Base-by-base conservation (phyloP, 2,888 invertebrate genomes). In the Ichneumoninae sp. region DNA sequence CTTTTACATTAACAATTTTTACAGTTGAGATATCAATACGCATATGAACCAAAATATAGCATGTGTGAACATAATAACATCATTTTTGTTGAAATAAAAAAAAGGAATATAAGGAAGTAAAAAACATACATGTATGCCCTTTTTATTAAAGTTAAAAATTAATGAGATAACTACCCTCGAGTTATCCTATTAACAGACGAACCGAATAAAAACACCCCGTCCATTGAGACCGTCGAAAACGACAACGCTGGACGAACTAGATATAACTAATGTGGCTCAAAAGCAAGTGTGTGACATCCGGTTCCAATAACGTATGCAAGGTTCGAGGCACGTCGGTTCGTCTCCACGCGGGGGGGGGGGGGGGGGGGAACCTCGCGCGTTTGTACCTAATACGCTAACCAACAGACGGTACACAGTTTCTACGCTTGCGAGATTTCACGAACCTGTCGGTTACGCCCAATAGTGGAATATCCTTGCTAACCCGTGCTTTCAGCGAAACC, bases 291-390 rank as follows among this genome's bases (percentile, higher is more conserved):
- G 40, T 40, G 8, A 40, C 40, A 40, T 40, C 40, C 40, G 40
- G 8, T 40, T 40, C 8, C 84, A 87, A 90, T 91, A 89, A 89
- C 88, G 88, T 86, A 88, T 79, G 90, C 89, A 90, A 89, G 89
- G 44, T 13, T 16, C 89, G 86, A 79, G 83, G 88, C 89, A 90
- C 89, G 91, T 90, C 89, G 88, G 89, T 36, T 69, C 22, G 86
- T 87, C 86, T 85, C 81, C 86, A 86, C 87, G 40, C 10, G 88
- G 87, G 87, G 85, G 44, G 13, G 83, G 75, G 85, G 83, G 77
- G 90, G 89, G 79, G 84, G 71, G 80, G 83, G 68, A 81, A 57
- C 83, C 83, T 47, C 63, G 78, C 82, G 78, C 78, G 44, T 47
- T 70, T 74, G 60, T 36, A 8, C 65, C 13, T 44, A 65, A 65